These are phyloP conservation scores for Apteryx mantelli DNA, from an alignment of 2,113 vertebrate species.

Conservation along the genomic window DNA sequence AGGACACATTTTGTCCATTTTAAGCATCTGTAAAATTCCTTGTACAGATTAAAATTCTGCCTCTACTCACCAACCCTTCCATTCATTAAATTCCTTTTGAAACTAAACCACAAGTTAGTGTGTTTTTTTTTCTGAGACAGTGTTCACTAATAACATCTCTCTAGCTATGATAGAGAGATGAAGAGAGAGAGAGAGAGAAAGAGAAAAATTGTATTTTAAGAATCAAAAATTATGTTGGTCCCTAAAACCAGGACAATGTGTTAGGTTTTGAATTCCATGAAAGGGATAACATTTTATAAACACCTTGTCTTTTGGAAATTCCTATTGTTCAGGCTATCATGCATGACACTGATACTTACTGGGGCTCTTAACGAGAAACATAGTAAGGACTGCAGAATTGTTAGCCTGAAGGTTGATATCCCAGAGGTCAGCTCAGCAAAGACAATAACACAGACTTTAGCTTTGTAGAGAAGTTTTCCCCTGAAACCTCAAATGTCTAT, in stretches of 20 bases:
- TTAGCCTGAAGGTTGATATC: background rate
- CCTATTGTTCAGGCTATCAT: background rate
- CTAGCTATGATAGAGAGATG: too few relatives aligned
- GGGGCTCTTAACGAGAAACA: background rate
- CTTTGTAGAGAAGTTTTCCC: background rate
- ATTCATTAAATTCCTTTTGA: background rate
- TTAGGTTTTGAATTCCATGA: background rate
- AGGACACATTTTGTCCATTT: background rate
- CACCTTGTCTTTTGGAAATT: background rate
- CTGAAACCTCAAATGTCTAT: background rate
- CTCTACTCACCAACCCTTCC: background rate
- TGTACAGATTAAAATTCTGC: background rate
- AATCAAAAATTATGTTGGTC: background rate
- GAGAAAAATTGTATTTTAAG: background rate
- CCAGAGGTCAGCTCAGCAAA: background rate
- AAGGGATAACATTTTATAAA: background rate
- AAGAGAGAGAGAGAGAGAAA: background rate
- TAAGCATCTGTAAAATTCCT: background rate
- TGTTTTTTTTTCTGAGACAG: too few relatives aligned
- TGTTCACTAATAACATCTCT: too few relatives aligned
- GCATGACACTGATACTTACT: background rate
- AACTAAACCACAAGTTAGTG: background rate
- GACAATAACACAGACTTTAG: background rate
- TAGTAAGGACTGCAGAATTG: background rate
- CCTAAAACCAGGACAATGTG: background rate